Base-by-base conservation (phyloP, 2,113 vertebrate species). In the Callopanchax toddi region DNA sequence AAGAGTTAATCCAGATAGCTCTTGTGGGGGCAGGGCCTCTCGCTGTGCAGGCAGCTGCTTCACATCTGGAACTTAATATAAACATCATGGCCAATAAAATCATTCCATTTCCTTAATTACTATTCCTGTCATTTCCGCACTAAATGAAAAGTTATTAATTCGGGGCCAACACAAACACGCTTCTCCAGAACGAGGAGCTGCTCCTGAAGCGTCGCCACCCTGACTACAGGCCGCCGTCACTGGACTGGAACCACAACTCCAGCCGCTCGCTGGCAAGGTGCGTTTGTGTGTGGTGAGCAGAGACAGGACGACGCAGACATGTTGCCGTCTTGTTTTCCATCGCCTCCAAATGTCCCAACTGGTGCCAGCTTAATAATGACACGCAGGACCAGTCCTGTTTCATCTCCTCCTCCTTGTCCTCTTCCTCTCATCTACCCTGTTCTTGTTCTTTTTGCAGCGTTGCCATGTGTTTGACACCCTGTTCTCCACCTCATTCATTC, bases 51-150 rank as follows among this genome's bases (percentile, higher is more conserved):
- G 86, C 94, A 95, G 93, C 94, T 95, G 94, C 88, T 61, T 82
- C 81, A 81, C 94, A 95, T 93, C 94, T 95, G 94, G 92, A 91
- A 86, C 89, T 91, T 92, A 91, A 93, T 92, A 90, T 87, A 91
- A 92, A 93, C 87, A 90, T 86, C 85, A 83, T 89, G 89, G 92
- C 91, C 92, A 93, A 91, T 89, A 93, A 94, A 90, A 85, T 90
- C 84, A 85, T 93, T 92, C 93, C 80, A 86, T 94, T 93, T 94
- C 91, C 93, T 93, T 93, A 93, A 93, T 94, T 90, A 91, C 90
- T 90, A 91, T 93, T 91, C 91, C 89, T 94, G 93, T 94, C 92
- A 93, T 93, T 94, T 94, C 93, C 88, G 76, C 88, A 90, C 85
- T 86, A 85, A 92, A 91, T 92, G 86, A 93, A 89, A 86, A 86